phyloP scores from a whole-genome alignment of 64 coral and sea anemone genomes.

The Dendrophyllia cribrosa region DNA sequence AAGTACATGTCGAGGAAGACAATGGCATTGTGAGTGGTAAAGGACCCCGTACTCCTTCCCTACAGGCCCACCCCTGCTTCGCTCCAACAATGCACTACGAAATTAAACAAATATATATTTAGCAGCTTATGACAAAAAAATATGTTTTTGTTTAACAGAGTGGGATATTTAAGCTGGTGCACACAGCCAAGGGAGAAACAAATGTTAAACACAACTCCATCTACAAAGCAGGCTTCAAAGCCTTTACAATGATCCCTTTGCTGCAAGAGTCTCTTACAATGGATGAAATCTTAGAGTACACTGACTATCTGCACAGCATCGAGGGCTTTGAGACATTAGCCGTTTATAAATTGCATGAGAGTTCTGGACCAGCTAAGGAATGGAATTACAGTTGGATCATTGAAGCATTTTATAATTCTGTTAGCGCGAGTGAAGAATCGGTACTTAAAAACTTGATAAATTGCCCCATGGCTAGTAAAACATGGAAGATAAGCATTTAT shows the following conservation, averaged over 20 bases:
- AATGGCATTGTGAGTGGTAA: too few species aligned
- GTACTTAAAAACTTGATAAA: slow-evolving; percentile 63
- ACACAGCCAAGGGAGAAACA: slow-evolving; percentile 9
- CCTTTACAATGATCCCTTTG: slow-evolving; percentile 72
- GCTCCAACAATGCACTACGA: too few species aligned
- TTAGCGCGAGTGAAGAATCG: background rate
- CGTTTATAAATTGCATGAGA: slow-evolving; percentile 65
- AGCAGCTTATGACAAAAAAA: background rate
- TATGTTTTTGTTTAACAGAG: slow-evolving; percentile 28
- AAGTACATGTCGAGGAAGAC: too few species aligned
- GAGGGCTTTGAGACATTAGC: slow-evolving; percentile 60
- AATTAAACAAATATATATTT: too few species aligned
- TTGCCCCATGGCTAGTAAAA: slow-evolving; percentile 37
- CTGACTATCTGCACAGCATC: slow-evolving; percentile 19
- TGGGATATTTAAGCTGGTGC: slow-evolving; percentile 77
- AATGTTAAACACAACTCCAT: slow-evolving; percentile 55
- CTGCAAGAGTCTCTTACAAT: background rate
- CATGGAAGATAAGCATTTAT: slow-evolving; percentile 79
- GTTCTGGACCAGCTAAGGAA: slow-evolving; percentile 61
- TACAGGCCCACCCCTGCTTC: too few species aligned
- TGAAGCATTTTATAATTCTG: slow-evolving; percentile 71
- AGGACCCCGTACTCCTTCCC: too few species aligned
- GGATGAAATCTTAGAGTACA: slow-evolving; percentile 16
- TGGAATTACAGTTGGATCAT: slow-evolving; percentile 90
- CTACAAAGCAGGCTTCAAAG: slow-evolving; percentile 61